Evolutionary conservation across 2,113 vertebrate genomes (phyloP).

Genomic region (Tyto alba): DNA sequence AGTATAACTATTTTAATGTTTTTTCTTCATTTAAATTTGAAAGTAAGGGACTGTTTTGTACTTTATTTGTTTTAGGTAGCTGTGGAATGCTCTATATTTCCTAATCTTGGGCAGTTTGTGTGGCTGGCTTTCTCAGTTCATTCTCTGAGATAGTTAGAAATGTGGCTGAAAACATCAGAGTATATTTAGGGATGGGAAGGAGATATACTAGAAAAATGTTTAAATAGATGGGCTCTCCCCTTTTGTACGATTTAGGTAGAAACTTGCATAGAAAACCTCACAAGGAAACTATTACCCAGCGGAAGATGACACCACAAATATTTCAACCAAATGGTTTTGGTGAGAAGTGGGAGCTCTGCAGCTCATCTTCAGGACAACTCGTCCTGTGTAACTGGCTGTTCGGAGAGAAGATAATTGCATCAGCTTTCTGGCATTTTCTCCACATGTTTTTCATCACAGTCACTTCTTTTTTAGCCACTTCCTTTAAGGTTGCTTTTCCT

Average conservation of each 20-base stretch:
- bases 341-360: neutral
- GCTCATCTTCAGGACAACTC: neutral
- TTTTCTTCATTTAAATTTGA: neutral
- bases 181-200: neutral
- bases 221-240: neutral
- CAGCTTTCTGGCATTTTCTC: neutral
- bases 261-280: neutral
- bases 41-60: neutral
- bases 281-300: neutral
- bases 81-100: neutral
- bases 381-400: accelerated
- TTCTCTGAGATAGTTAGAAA: neutral
- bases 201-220: neutral
- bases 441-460: accelerated
- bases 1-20: neutral
- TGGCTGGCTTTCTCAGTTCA: neutral
- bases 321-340: neutral
- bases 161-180: neutral
- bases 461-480: neutral
- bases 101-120: neutral
- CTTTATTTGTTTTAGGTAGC: neutral
- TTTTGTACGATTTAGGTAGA: neutral
- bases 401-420: neutral
- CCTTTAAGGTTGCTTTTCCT: neutral
- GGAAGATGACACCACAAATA: neutral